Base-by-base conservation (phyloP, 2,888 invertebrate species). In the Limnephilus rhombicus region DNA sequence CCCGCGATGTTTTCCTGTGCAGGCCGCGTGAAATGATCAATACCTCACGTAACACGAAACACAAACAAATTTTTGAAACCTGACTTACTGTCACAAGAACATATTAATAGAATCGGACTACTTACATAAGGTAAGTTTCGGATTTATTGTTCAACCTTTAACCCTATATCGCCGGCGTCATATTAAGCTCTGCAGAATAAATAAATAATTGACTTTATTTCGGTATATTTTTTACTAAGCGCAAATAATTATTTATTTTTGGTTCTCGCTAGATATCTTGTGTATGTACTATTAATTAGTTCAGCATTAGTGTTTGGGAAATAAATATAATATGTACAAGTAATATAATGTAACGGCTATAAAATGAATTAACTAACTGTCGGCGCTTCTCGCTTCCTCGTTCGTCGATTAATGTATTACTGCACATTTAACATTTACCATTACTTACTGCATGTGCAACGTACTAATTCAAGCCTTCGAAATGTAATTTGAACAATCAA, bases 101-200 rank as follows among this genome's bases (percentile, higher is more conserved):
- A 82, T 91, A 91, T 91, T 91, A 80, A 91, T 91, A 91, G 91
- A 91, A 41, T 91, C 45, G 41, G 86, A 91, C 86, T 91, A 86
- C 91, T 91, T 91, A 91, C 81, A 91, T 91, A 91, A 91, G 91
- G 91, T 91, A 45, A 91, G 86, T 29, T 49, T 49, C 68, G 31
- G 31, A 85, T 49, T 68, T 68, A 85, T 86, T 49, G 45, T 29
- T 49, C n/a, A 34, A 31, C 82, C 82, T 82, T 82, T 34, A 82
- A 34, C 34, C 82, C 82, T 34, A 15, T 31, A 1, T 31, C 13
- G 18, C 13, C 82, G 18, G 18, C 31, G 34, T 31, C 24, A 34
- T 31, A 31, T 29, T 81, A 34, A 31, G 24, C 24, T 68, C 68
- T 24, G 68, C 68, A 2, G 68, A 68, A 68, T 53, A 68, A 68